Percentiles rank a stretch among this genome's conserved stretches.
Conservation (phyloP, 2,113 vertebrate species). For the Manacus vitellinus region DNA sequence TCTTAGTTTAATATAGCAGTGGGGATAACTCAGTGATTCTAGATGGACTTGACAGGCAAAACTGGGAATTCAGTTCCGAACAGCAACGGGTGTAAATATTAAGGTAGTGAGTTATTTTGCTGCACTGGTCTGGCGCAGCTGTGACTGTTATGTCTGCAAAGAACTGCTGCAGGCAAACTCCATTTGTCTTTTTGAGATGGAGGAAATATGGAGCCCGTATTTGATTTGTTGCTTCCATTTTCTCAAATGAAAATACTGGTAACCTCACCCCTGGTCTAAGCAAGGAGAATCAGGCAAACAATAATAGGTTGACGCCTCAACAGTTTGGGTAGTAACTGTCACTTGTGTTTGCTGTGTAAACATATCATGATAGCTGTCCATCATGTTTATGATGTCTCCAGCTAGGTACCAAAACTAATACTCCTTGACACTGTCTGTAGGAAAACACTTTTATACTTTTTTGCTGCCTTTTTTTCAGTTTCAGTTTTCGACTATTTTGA, state of each 20-base stretch:
- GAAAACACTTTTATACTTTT: background rate
- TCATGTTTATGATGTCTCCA: background rate
- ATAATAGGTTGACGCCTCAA: background rate
- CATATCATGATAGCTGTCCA: background rate
- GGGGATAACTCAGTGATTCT: background rate
- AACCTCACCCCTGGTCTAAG: background rate
- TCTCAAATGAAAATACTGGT: background rate
- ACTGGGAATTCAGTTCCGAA: background rate
- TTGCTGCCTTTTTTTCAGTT: background rate
- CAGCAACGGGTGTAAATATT: background rate
- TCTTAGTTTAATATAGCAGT: background rate
- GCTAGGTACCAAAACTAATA: background rate
- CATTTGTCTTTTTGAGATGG: background rate
- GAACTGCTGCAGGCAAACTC: background rate
- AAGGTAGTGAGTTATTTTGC: background rate
- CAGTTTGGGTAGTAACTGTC: background rate
- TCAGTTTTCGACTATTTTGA: background rate
- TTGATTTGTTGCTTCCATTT: background rate
- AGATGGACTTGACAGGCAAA: background rate
- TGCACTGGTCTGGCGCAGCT: background rate
- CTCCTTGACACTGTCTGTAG: background rate
- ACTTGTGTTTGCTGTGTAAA: background rate
- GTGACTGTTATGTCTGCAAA: background rate
- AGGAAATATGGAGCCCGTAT: background rate
- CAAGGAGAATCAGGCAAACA: background rate